Evolutionary conservation across 1,140 invertebrate genomes (phyloP).

Genomic region (Maconellicoccus hirsutus): DNA sequence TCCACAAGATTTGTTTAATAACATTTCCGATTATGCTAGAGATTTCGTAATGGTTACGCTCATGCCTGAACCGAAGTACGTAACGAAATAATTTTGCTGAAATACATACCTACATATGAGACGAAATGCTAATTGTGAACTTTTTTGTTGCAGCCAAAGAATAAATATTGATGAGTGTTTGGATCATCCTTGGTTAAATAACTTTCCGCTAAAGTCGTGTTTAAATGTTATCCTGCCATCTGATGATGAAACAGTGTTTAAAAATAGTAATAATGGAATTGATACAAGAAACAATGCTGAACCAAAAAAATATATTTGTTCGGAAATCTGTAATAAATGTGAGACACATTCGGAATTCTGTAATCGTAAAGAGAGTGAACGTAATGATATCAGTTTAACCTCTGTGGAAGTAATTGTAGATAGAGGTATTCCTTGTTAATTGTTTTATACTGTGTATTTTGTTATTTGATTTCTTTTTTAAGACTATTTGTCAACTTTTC

Average conservation of each 20-base stretch:
- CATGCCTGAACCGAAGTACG: neutral
- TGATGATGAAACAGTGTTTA: neutral
- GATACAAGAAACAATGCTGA: neutral
- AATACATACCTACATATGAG: too few species aligned
- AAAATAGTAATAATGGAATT: neutral
- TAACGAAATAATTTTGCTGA: neutral
- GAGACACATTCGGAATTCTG: neutral
- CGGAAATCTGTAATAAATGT: neutral
- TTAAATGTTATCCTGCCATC: neutral
- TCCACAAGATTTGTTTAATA: constrained; percentile 75
- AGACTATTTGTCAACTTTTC: neutral
- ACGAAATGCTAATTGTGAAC: neutral
- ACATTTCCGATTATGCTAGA: constrained; percentile 66
- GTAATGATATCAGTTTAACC: constrained; percentile 20
- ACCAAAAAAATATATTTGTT: neutral
- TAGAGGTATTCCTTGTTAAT: constrained; percentile 17
- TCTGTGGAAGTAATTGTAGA: constrained; percentile 9
- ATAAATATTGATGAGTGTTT: constrained; percentile 50
- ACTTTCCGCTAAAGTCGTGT: constrained; percentile 22
- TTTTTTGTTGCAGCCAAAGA: constrained; percentile 32
- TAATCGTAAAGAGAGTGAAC: neutral
- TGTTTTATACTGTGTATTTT: constrained; percentile 12
- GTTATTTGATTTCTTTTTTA: neutral
- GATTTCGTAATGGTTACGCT: constrained; percentile 56
- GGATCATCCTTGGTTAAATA: constrained; percentile 45